phyloP scores from a whole-genome alignment of 2,113 vertebrate genomes.

The Melanotaenia duboulayi region DNA sequence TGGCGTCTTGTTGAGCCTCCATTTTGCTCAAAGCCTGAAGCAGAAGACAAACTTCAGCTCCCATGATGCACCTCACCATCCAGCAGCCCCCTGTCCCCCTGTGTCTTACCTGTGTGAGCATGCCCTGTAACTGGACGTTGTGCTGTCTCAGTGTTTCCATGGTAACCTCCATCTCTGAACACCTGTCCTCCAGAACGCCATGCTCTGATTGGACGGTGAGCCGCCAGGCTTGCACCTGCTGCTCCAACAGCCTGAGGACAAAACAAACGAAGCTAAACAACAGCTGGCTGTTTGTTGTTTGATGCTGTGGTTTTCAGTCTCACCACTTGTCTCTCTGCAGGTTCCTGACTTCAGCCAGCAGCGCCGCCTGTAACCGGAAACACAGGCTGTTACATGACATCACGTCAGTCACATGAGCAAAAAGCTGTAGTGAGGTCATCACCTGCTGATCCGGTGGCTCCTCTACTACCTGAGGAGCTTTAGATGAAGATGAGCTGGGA shows the following conservation, averaged over 20 bases:
- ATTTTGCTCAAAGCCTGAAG: slow-evolving; percentile 57
- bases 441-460: slow-evolving; percentile 58
- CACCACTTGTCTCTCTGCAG: slow-evolving; percentile 81
- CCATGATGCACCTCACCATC: background rate
- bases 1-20: slow-evolving; percentile 28
- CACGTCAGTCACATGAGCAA: background rate
- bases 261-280: background rate
- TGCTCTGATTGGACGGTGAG: slow-evolving; percentile 81
- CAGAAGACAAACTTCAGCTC: background rate
- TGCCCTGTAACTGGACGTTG: slow-evolving; percentile 78
- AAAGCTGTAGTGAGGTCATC: background rate
- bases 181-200: slow-evolving; percentile 81
- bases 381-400: background rate
- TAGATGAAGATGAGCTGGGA: slow-evolving; percentile 32
- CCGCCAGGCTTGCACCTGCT: slow-evolving; percentile 81
- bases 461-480: slow-evolving; percentile 72
- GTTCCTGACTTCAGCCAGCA: slow-evolving; percentile 68
- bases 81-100: background rate
- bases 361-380: slow-evolving; percentile 37
- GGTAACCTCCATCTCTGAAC: slow-evolving; percentile 81
- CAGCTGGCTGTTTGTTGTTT: too few species aligned
- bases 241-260: slow-evolving; percentile 82
- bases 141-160: slow-evolving; percentile 79
- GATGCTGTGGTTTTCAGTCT: background rate
- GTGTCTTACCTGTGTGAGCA: slow-evolving; percentile 72